phyloP scores from a whole-genome alignment of 2,113 vertebrate species.

The Neodontobutis hainanensis region DNA sequence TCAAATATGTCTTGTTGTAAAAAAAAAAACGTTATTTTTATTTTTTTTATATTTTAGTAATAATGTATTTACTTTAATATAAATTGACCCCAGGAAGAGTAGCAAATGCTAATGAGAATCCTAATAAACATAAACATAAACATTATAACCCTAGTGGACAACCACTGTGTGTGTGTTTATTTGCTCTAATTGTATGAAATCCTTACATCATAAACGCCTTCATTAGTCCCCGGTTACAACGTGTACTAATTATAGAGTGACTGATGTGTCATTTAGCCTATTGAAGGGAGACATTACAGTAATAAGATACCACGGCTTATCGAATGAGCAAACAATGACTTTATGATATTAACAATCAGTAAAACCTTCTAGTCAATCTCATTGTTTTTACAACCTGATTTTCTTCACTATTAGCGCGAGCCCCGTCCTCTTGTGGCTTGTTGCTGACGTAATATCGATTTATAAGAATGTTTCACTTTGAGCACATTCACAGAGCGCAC shows the following conservation, averaged over 20 bases:
- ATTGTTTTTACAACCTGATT: background rate
- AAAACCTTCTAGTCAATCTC: background rate
- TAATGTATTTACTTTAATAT: too few species aligned
- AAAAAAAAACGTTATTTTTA: too few species aligned
- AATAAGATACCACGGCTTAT: slow-evolving; percentile 14
- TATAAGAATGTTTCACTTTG: slow-evolving; percentile 59
- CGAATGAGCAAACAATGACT: background rate
- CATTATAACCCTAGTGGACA: too few species aligned
- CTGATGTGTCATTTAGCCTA: slow-evolving; percentile 3
- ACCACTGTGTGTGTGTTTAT: background rate
- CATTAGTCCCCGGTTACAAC: background rate
- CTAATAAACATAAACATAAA: too few species aligned
- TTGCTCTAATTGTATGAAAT: background rate
- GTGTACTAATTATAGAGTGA: background rate
- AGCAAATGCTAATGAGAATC: too few species aligned
- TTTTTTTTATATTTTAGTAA: too few species aligned
- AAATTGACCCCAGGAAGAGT: too few species aligned
- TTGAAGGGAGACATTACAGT: background rate
- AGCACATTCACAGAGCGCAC: slow-evolving; percentile 53
- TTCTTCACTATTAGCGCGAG: background rate
- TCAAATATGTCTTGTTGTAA: too few species aligned
- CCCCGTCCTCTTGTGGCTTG: slow-evolving; percentile 35
- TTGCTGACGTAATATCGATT: slow-evolving; percentile 62
- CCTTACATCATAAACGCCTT: background rate
- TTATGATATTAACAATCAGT: slow-evolving; percentile 14